Evolutionary conservation across 1,140 invertebrate genomes (phyloP), one percentile per base, ranked within the genome.

Genomic region (Thaumatotibia leucotreta): DNA sequence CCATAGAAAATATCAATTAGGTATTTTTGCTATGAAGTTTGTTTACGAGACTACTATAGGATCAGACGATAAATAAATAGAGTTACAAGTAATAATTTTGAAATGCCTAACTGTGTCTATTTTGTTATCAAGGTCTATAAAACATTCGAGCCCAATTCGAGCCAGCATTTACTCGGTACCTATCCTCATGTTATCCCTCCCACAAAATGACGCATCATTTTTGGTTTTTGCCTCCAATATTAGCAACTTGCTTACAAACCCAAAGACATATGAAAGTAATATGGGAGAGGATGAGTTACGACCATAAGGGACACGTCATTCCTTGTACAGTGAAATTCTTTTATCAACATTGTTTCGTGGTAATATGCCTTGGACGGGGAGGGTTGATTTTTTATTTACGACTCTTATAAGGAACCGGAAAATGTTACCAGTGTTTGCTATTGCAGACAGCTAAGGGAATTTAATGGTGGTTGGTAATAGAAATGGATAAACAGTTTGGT

Each of bases 241-340:
- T 35, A 61, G 33, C 27, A 61, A 66, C 58, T 66, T 58, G 45
- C 65, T 61, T 64, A n/a, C n/a, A 70, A 70, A 67, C 66, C 64
- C 29, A 62, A 52, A 62, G 61, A 72, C 70, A 68, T 72, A 72
- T 72, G 70, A 72, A 72, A 72, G 70, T 72, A 72, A 72, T 72
- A 72, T 72, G 70, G 68, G 70, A 49, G 65, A 63, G 68, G 72
- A 75, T 82, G 78, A 82, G 76, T 82, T 82, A 82, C 78, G 80
- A 76, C 73, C 73, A 14, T 64, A 76, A 72, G 72, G 77, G 76
- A 80, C 77, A 73, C 68, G 76, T 79, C 75, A 75, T 78, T 75
- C 64, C 69, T 52, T 62, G 68, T 74, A 76, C 74, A 75, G 67
- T 67, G 73, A 76, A 82, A 79, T 82, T 77, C 77, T 79, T 77